Base-by-base conservation (phyloP, 2,113 vertebrate species). In the Hipposideros armiger region DNA sequence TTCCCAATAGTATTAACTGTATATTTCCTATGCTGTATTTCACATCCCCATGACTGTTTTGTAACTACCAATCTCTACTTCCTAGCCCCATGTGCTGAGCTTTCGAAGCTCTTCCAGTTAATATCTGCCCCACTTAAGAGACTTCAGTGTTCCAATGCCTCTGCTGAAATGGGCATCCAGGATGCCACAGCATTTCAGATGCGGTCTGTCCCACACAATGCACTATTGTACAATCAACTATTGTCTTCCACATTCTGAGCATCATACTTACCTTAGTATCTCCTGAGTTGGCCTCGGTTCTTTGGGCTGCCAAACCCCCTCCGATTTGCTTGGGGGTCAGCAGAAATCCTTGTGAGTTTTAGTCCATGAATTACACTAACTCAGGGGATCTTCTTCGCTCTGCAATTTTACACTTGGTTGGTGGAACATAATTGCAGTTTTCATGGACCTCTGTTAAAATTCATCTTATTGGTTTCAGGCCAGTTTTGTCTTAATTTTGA, bases 371-470 rank as follows among this genome's bases (percentile, higher is more conserved):
- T 83, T 69, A 78, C 13, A 60, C 9, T 36, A 58, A 47, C 17
- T 70, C 60, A 86, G 28, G 20, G 74, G 19, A n/a, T 42, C 42
- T 89, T 90, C 92, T 56, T 62, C 40, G 85, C 36, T 76, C 24
- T 90, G 24, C 45, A 40, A 5, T 78, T 83, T 82, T 76, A 86
- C 13, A 47, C 54, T 92, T 78, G 42, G n/a, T 83, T 90, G 73
- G 32, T 84, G n/a, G 24, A 62, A 87, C n/a, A 32, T 85, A 30
- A 74, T 54, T 58, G n/a, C 19, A n/a, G 30, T 80, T 85, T 85
- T 85, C 20, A 67, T 67, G 30, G 42, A 88, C 24, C 52, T 22
- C 15, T 90, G n/a, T 76, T 91, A 84, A 88, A 83, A 80, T 92
- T 32, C 24, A 52, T 72, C 52, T 67, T 58, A 15, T 26, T 47